phyloP scores from a whole-genome alignment of 2,888 invertebrate genomes.

The Volucella inanis region DNA sequence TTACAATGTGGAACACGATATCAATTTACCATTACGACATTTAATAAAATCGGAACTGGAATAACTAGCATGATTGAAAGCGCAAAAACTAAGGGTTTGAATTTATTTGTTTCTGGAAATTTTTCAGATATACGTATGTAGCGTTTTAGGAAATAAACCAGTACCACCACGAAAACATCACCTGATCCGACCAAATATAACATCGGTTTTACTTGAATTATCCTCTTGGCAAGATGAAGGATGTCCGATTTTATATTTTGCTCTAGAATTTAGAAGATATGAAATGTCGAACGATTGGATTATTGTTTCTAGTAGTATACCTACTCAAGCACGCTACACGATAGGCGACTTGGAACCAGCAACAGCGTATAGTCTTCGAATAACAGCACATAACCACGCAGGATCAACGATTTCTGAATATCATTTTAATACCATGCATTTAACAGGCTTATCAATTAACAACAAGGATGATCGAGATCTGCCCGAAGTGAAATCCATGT shows the following conservation, averaged over 20 bases:
- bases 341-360: constrained; percentile 84
- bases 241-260: constrained; percentile 90
- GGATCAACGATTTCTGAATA: constrained; percentile 86
- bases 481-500: constrained; percentile 78
- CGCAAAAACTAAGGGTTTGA: constrained; percentile 88
- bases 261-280: constrained; percentile 81
- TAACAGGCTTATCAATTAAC: constrained; percentile 82
- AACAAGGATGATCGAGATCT: constrained; percentile 76
- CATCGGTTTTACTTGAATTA: constrained; percentile 89
- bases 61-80: constrained; percentile 87
- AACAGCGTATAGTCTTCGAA: constrained; percentile 84
- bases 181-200: constrained; percentile 89
- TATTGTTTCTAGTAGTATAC: constrained; percentile 84
- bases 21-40: constrained; percentile 89
- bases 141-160: constrained; percentile 83
- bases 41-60: constrained; percentile 90
- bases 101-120: too few species aligned
- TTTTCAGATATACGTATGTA: too few species aligned
- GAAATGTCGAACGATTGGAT: constrained; percentile 81
- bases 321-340: constrained; percentile 83
- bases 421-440: constrained; percentile 85
- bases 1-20: constrained; percentile 91
- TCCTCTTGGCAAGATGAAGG: constrained; percentile 92
- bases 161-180: constrained; percentile 88
- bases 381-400: constrained; percentile 87